These are phyloP conservation scores for Aplysina aerophoba DNA, from an alignment of 37 sponge, comb jelly and placozoan genomes.

Conservation along the genomic window DNA sequence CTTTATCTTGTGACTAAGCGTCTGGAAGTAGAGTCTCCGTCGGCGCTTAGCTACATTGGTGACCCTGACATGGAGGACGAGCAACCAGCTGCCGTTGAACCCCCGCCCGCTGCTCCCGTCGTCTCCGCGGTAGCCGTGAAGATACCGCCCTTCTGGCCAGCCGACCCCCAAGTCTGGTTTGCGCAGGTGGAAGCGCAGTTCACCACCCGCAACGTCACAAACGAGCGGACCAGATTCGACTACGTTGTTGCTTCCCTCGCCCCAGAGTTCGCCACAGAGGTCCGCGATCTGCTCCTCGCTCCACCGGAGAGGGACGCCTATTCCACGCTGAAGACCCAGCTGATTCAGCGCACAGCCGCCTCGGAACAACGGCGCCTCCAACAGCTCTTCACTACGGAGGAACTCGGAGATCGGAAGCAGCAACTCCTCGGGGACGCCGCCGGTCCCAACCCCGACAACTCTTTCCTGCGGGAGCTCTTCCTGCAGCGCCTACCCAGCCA, in stretches of 20 bases:
- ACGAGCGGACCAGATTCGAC: conserved; percentile 50
- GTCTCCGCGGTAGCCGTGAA: no score
- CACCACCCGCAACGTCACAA: conserved; percentile 42
- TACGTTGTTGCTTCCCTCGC: conserved; percentile 48
- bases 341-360: conserved; percentile 38
- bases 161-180: conserved; percentile 66
- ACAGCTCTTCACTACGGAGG: conserved; percentile 23
- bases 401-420: conserved; percentile 42
- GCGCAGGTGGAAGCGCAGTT: conserved; percentile 76
- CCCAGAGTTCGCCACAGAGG: conserved; percentile 61
- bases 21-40: no score
- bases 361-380: conserved; percentile 38
- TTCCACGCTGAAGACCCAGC: neutral
- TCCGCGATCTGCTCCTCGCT: conserved; percentile 51
- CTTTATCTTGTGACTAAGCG: no score
- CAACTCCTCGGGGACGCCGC: conserved; percentile 39
- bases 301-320: conserved; percentile 29
- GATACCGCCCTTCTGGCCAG: conserved; percentile 75
- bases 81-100: no score
- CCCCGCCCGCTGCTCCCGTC: no score
- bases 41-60: no score
- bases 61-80: no score
- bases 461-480: conserved; percentile 30
- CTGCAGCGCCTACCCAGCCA: conserved; percentile 45
- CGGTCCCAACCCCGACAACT: neutral